Conservation (phyloP, 2,888 invertebrate genomes). For the Cataglyphis albicans region DNA sequence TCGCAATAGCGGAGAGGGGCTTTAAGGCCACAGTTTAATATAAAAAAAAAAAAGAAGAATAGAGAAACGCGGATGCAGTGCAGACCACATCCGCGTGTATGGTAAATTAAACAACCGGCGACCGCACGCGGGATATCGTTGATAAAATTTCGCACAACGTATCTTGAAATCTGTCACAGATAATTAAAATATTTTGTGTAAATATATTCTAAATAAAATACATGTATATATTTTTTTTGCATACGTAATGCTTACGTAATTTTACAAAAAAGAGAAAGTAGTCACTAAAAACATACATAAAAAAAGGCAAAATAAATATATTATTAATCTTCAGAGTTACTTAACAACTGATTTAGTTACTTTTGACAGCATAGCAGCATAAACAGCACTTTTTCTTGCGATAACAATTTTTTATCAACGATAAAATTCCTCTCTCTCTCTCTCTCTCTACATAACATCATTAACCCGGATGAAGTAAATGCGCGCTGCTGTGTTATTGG, state of each 20-base stretch:
- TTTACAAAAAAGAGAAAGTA: not conserved
- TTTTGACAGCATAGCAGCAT: not conserved
- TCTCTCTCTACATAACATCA: slow-evolving; percentile 25
- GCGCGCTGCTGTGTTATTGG: slow-evolving; percentile 31
- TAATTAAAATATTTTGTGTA: not conserved
- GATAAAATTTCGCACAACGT: not conserved
- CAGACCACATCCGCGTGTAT: slow-evolving; percentile 56
- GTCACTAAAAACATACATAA: slow-evolving; percentile 22
- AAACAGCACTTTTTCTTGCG: slow-evolving; percentile 12
- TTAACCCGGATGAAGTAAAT: slow-evolving; percentile 34
- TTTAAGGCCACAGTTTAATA: not conserved
- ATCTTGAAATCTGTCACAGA: slow-evolving; percentile 6
- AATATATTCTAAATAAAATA: not conserved
- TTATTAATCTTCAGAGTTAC: slow-evolving; percentile 26
- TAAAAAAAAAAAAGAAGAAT: not conserved
- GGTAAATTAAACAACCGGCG: slow-evolving; percentile 33
- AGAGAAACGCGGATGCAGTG: slow-evolving; percentile 54
- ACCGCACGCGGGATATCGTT: not conserved
- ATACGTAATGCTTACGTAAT: not conserved
- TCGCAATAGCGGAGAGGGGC: not conserved
- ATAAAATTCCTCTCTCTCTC: slow-evolving; percentile 31
- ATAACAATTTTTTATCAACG: slow-evolving; percentile 35
- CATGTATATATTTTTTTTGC: not conserved
- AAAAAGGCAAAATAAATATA: not conserved
- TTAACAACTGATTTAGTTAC: slow-evolving; percentile 10